Evolutionary conservation across 2,113 vertebrate genomes (phyloP).

Genomic region (Procavia capensis): DNA sequence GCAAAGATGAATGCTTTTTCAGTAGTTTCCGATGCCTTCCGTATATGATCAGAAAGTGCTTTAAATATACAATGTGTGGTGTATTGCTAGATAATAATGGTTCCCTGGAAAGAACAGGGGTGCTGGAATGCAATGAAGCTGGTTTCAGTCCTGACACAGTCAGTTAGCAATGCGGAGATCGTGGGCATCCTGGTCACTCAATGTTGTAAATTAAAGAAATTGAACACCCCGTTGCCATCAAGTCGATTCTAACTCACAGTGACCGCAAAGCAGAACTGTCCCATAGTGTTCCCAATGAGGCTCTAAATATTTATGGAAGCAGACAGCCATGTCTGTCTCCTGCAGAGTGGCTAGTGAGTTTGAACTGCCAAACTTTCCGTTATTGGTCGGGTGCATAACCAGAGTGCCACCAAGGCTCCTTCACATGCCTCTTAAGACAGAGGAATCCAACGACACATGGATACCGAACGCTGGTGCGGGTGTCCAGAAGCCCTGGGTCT

Average conservation of each 20-base stretch:
- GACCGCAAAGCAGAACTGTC: too few species aligned
- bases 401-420: too few species aligned
- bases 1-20: not conserved
- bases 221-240: not conserved
- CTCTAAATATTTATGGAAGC: too few species aligned
- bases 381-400: too few species aligned
- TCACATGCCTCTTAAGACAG: not conserved
- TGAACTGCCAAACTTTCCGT: too few species aligned
- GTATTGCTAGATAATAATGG: not conserved
- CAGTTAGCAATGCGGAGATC: not conserved
- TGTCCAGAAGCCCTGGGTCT: not conserved
- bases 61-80: not conserved
- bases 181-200: not conserved
- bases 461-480: not conserved
- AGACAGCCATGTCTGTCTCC: too few species aligned
- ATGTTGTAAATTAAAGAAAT: not conserved
- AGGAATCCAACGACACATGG: not conserved
- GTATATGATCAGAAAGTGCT: not conserved
- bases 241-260: too few species aligned
- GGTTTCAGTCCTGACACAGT: not conserved
- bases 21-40: not conserved
- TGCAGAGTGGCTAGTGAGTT: too few species aligned
- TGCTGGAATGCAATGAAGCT: not conserved
- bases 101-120: not conserved
- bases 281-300: too few species aligned